A percentile compares a stretch with the other conserved stretches of the same genome.
phyloP scores from a whole-genome alignment of 92 coral and sea anemone species.

The Epizoanthus illoricatus region DNA sequence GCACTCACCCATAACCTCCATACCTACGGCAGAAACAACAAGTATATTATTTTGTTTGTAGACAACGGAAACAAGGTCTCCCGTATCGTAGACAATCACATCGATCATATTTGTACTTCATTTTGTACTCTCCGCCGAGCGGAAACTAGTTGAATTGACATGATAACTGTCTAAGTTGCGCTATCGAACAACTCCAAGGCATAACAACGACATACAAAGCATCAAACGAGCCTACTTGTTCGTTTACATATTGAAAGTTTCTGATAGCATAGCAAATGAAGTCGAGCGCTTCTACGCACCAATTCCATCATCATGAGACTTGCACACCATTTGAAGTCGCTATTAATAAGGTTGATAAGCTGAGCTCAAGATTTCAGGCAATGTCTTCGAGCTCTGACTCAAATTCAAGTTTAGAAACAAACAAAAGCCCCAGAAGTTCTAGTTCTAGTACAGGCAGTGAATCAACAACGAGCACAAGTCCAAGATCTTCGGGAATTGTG shows the following conservation, averaged over 20 bases:
- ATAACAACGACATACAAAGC: not conserved
- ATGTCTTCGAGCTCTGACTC: constrained; percentile 15
- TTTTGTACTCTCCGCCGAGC: constrained; percentile 16
- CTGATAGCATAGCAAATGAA: constrained; percentile 1
- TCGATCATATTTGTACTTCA: not conserved
- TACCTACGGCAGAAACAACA: not conserved
- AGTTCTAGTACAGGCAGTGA: constrained; percentile 29
- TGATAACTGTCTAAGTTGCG: constrained; percentile 7
- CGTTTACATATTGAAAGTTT: not conserved
- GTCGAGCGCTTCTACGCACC: not conserved
- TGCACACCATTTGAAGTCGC: constrained; percentile 22
- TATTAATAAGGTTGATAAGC: not conserved
- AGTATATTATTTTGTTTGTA: constrained; percentile 6
- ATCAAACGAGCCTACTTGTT: constrained; percentile 3
- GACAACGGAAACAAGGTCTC: not conserved
- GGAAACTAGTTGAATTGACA: constrained; percentile 25
- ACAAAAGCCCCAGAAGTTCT: not conserved
- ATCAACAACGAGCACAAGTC: constrained; percentile 21
- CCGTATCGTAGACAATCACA: not conserved
- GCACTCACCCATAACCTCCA: constrained; percentile 21
- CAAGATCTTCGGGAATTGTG: constrained; percentile 21
- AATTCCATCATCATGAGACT: not conserved
- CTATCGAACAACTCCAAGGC: constrained; percentile 4
- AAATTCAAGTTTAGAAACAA: not conserved
- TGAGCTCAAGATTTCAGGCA: constrained; percentile 7